These are phyloP conservation scores for Noctua pronuba DNA, from an alignment of 2,888 invertebrate species.

Conservation along the genomic window DNA sequence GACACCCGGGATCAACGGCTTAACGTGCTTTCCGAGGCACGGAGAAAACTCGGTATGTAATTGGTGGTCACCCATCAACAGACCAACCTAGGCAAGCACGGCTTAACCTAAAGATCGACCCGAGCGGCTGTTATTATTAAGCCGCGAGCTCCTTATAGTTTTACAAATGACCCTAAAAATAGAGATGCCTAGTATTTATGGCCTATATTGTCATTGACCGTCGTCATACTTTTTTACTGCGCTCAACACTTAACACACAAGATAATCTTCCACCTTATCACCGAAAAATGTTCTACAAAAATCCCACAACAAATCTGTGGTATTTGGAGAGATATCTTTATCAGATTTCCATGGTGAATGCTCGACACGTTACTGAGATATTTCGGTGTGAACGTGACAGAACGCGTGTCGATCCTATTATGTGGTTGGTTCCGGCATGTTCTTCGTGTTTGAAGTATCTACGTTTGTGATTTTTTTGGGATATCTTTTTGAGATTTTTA, in stretches of 20 bases:
- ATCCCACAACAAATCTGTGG: constrained; percentile 3
- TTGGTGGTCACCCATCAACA: too few relatives aligned
- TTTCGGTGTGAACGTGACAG: constrained; percentile 51
- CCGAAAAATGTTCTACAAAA: neutral
- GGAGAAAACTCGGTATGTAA: too few relatives aligned
- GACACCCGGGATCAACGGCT: too few relatives aligned
- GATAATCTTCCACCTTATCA: constrained; percentile 18
- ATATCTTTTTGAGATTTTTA: neutral
- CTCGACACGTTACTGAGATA: constrained; percentile 27
- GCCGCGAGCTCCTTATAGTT: too few relatives aligned
- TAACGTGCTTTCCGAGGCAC: too few relatives aligned
- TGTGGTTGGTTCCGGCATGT: constrained; percentile 15
- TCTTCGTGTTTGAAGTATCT: constrained; percentile 15
- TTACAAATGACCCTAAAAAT: too few relatives aligned
- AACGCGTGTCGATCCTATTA: constrained; percentile 43
- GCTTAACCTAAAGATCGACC: too few relatives aligned
- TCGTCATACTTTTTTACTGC: neutral
- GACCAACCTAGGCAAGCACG: too few relatives aligned
- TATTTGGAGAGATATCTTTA: constrained; percentile 44
- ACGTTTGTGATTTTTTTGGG: neutral
- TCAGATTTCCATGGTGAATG: constrained; percentile 34
- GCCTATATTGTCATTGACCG: too few relatives aligned
- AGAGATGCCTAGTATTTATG: too few relatives aligned
- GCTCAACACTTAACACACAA: too few relatives aligned
- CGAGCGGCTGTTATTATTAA: too few relatives aligned